Percentiles rank a stretch among this genome's conserved stretches.
Evolutionary conservation across 2,797 vertebrate species (phyloP).

Genomic region (Sylvilagus floridanus): DNA sequence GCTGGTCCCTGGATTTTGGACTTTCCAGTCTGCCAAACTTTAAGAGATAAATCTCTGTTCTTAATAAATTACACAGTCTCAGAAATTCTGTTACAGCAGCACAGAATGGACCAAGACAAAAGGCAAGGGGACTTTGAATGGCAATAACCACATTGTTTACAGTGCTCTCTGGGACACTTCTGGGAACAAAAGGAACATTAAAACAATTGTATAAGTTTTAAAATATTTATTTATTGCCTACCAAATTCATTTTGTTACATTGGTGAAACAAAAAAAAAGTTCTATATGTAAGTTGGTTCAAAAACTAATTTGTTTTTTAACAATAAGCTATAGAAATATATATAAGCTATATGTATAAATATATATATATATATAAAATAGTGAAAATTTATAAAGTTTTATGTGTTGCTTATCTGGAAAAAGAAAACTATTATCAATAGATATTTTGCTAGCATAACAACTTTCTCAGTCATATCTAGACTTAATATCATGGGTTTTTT

Average conservation of each 20-base stretch:
- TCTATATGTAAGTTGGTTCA: background rate
- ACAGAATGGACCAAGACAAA: too few species aligned
- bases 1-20: too few species aligned
- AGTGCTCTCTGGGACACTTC: background rate
- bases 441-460: background rate
- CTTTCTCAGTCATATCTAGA: background rate
- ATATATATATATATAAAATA: too few species aligned
- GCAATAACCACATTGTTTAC: background rate
- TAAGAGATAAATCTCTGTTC: too few species aligned
- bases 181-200: background rate
- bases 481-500: background rate
- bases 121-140: background rate
- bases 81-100: too few species aligned
- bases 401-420: background rate
- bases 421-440: background rate
- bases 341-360: too few species aligned
- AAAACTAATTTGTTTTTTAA: constrained; percentile 5
- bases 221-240: background rate
- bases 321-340: background rate
- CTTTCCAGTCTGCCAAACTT: too few species aligned
- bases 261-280: background rate
- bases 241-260: background rate
- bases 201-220: background rate
- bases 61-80: too few species aligned
- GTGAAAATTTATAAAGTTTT: background rate